Percentiles rank a stretch among this genome's conserved stretches.
These are phyloP conservation scores for Drosophila nigricruria DNA, from an alignment of 2,888 invertebrate species.

Conservation along the genomic window DNA sequence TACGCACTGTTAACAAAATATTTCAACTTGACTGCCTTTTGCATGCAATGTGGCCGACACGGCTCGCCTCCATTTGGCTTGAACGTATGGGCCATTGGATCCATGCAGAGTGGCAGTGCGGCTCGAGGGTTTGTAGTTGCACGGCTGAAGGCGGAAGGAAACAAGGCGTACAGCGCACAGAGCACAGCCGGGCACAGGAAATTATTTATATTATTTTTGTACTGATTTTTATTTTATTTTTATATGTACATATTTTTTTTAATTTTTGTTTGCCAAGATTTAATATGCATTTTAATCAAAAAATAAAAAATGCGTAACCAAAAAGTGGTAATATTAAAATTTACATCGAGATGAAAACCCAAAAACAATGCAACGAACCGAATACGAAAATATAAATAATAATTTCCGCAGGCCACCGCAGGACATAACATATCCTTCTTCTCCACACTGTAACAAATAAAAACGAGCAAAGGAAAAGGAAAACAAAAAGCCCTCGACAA, in stretches of 20 bases:
- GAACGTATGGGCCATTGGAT: constrained; percentile 20
- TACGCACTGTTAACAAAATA: constrained; percentile 61
- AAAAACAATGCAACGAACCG: constrained; percentile 43
- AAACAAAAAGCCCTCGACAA: constrained; percentile 53
- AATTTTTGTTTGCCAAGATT: constrained; percentile 58
- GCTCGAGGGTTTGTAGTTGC: constrained; percentile 44
- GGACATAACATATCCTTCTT: constrained; percentile 60
- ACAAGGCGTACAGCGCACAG: constrained; percentile 45
- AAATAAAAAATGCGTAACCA: constrained; percentile 20
- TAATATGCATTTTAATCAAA: constrained; percentile 77
- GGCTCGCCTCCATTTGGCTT: constrained; percentile 15
- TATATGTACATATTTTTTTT: constrained; percentile 20
- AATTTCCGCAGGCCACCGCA: constrained; percentile 74
- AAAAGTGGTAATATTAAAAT: constrained; percentile 52
- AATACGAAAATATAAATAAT: constrained; percentile 71
- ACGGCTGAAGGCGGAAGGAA: constrained; percentile 68
- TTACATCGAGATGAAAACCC: constrained; percentile 35
- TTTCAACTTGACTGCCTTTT: constrained; percentile 60
- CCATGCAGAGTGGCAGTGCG: constrained; percentile 2
- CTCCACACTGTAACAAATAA: constrained; percentile 27
- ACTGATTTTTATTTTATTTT: constrained; percentile 39
- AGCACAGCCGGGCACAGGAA: constrained; percentile 64
- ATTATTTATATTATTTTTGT: constrained; percentile 79
- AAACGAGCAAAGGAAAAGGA: constrained; percentile 28
- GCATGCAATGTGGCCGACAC: constrained; percentile 43